phyloP scores from a whole-genome alignment of 2,888 invertebrate species.

The Microctonus hyperodae region DNA sequence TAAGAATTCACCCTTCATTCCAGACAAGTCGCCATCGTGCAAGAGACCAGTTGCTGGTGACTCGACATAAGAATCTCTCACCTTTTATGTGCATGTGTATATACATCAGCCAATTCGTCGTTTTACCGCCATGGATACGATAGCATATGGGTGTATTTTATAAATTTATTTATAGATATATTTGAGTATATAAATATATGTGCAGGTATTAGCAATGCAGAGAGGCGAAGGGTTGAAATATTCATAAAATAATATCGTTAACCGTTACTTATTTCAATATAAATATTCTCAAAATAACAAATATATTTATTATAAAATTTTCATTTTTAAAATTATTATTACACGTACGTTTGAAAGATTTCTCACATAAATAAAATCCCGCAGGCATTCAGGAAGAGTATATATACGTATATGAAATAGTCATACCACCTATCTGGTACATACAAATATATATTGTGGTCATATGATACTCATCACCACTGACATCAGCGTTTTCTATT shows the following conservation, averaged over 20 bases:
- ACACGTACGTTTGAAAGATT: neutral
- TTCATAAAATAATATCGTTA: slow-evolving; percentile 32
- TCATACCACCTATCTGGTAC: too few species aligned
- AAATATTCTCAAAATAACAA: neutral
- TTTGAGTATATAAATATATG: neutral
- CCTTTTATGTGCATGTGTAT: slow-evolving; percentile 11
- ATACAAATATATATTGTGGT: slow-evolving; percentile 33
- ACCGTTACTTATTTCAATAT: neutral
- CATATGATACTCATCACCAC: slow-evolving; percentile 41
- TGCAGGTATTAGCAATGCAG: too few species aligned
- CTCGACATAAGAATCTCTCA: slow-evolving; percentile 30
- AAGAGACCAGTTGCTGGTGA: slow-evolving; percentile 21
- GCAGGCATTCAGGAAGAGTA: slow-evolving; percentile 50
- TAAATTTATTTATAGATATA: too few species aligned
- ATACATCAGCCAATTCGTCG: slow-evolving; percentile 9
- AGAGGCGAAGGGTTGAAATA: slow-evolving; percentile 9
- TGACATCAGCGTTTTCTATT: slow-evolving; percentile 47
- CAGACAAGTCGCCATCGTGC: slow-evolving; percentile 18
- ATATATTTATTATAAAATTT: too few species aligned
- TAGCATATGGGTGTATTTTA: too few species aligned
- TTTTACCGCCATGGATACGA: slow-evolving; percentile 25
- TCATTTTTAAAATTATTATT: too few species aligned
- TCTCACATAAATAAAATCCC: slow-evolving; percentile 8
- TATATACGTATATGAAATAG: too few species aligned
- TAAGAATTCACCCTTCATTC: slow-evolving; percentile 19